Evolutionary conservation across 2,888 invertebrate genomes (phyloP).

Genomic region (Cephus nigrinus): DNA sequence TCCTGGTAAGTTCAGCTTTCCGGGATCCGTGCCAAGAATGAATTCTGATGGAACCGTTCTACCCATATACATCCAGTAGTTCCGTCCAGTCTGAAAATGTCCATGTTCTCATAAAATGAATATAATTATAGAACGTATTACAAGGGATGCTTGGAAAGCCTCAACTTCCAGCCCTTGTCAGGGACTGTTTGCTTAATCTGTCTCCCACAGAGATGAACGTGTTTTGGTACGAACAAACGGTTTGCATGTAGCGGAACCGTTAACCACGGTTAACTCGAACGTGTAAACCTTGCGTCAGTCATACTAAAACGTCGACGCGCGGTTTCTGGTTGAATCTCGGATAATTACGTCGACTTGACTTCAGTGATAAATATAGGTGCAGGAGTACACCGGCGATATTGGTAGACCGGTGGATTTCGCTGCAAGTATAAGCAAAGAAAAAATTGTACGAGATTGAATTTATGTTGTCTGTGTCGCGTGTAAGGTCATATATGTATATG

Average conservation of each 20-base stretch:
- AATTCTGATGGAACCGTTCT: background rate
- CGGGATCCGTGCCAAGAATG: background rate
- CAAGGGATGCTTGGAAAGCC: background rate
- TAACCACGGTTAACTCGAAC: background rate
- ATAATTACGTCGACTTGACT: background rate
- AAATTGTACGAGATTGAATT: background rate
- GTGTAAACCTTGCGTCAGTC: background rate
- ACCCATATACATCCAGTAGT: background rate
- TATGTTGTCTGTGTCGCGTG: background rate
- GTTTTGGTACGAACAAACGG: constrained; percentile 16
- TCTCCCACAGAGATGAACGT: constrained; percentile 5
- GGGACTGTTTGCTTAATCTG: constrained; percentile 16
- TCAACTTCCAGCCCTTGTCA: background rate
- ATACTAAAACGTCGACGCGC: background rate
- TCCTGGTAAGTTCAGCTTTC: background rate
- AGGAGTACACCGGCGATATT: background rate
- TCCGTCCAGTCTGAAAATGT: background rate
- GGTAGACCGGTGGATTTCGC: background rate
- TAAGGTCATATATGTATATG: background rate
- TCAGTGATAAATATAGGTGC: background rate
- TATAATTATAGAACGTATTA: background rate
- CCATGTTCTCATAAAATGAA: background rate
- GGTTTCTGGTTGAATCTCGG: background rate
- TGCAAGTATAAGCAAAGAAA: background rate
- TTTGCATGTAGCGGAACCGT: background rate